phyloP scores from a whole-genome alignment of 2,113 vertebrate species.

The Pagrus major region DNA sequence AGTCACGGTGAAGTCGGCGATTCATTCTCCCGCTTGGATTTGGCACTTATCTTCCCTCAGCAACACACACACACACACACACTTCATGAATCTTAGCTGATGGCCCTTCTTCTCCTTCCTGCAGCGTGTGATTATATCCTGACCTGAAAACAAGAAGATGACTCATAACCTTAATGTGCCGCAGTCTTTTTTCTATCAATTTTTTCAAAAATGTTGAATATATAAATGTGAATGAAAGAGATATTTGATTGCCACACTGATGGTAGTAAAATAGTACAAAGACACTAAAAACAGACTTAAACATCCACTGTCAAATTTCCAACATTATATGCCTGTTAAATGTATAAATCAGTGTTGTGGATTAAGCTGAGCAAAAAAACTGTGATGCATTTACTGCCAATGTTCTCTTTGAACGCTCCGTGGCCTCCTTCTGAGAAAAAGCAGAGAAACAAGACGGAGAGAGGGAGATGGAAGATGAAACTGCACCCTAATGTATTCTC shows the following conservation, averaged over 20 bases:
- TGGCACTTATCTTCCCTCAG: slow-evolving; percentile 26
- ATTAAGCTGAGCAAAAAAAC: not conserved
- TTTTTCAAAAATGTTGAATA: not conserved
- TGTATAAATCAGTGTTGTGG: not conserved
- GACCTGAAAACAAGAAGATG: slow-evolving; percentile 41
- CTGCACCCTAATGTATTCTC: slow-evolving; percentile 47
- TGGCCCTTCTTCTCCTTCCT: slow-evolving; percentile 21
- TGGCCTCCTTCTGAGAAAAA: not conserved
- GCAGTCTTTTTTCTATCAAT: slow-evolving; percentile 19
- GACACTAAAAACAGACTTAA: not conserved
- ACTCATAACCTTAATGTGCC: slow-evolving; percentile 32
- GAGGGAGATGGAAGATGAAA: slow-evolving; percentile 53
- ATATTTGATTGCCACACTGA: not conserved
- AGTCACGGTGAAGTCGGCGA: slow-evolving; percentile 38
- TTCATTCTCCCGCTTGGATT: slow-evolving; percentile 31
- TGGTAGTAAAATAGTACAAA: slow-evolving; percentile 1
- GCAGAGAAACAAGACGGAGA: not conserved
- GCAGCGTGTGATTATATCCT: slow-evolving; percentile 25
- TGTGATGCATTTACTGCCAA: not conserved
- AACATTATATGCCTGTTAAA: not conserved
- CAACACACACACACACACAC: not conserved
- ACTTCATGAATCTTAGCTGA: not conserved
- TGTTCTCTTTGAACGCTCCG: not conserved
- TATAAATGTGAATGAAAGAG: not conserved
- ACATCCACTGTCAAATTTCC: not conserved